A percentile compares a stretch with the other conserved stretches of the same genome.
These are phyloP conservation scores for Drosophila tropicalis DNA, from an alignment of 1,140 invertebrate genomes.

Conservation along the genomic window DNA sequence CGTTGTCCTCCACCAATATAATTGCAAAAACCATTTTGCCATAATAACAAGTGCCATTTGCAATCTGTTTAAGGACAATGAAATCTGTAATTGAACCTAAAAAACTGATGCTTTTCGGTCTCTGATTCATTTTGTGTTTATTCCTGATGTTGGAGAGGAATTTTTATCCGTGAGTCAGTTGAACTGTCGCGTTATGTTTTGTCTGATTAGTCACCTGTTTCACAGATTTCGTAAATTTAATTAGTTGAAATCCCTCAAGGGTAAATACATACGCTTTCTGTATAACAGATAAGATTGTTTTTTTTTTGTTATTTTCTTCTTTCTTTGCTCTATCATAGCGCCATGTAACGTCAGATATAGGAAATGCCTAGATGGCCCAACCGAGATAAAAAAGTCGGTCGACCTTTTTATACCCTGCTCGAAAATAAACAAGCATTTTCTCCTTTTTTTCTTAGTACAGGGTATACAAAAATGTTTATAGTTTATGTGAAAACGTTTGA, in stretches of 20 bases:
- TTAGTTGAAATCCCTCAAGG: constrained; percentile 6
- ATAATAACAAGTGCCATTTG: constrained; percentile 2
- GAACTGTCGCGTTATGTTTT: neutral
- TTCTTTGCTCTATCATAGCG: neutral
- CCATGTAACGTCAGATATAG: constrained; percentile 4
- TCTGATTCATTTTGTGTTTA: neutral
- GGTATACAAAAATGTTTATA: too few species aligned
- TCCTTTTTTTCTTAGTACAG: too few species aligned
- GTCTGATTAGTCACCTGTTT: constrained; percentile 13
- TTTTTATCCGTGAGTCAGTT: constrained; percentile 7
- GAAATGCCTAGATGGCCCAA: neutral
- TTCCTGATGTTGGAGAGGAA: constrained; percentile 1
- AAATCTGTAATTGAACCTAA: neutral
- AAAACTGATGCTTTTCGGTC: neutral
- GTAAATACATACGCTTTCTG: constrained; percentile 1
- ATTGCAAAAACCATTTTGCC: neutral
- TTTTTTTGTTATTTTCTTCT: neutral
- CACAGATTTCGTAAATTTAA: constrained; percentile 10
- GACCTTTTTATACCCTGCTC: neutral
- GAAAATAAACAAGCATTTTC: too few species aligned
- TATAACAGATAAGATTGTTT: constrained; percentile 9
- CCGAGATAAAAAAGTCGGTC: neutral
- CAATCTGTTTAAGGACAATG: constrained; percentile 5
- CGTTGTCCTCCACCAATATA: neutral
- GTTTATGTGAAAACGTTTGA: too few species aligned